phyloP scores from a whole-genome alignment of 2,113 vertebrate species.

The Ondatra zibethicus region DNA sequence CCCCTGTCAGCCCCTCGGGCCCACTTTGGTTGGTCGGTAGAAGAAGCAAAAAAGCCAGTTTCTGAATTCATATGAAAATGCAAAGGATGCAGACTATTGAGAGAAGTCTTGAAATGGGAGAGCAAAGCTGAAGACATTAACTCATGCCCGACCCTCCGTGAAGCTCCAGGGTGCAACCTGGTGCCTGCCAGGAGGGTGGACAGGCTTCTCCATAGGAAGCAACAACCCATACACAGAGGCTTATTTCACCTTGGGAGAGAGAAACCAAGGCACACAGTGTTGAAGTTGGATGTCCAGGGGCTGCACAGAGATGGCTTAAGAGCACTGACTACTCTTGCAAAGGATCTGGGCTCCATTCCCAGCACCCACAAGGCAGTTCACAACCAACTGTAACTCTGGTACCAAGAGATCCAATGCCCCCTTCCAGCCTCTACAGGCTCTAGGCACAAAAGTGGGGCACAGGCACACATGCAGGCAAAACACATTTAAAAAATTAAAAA shows the following conservation, averaged over 20 bases:
- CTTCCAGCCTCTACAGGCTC: background rate
- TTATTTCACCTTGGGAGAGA: conserved; percentile 31
- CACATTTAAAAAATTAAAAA: background rate
- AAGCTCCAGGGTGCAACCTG: background rate
- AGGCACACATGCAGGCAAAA: background rate
- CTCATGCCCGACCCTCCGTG: background rate
- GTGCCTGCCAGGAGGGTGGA: background rate
- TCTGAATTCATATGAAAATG: conserved; percentile 9
- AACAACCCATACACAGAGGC: background rate
- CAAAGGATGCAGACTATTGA: background rate
- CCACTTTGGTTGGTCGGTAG: background rate
- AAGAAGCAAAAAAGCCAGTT: background rate
- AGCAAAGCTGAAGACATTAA: background rate
- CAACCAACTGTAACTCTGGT: background rate
- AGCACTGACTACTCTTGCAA: no score
- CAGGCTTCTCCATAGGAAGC: background rate
- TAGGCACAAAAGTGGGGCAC: background rate
- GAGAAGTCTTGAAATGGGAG: conserved; percentile 44
- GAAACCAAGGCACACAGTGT: background rate
- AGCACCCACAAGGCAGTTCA: background rate
- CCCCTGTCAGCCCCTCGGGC: background rate
- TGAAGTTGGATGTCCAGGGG: background rate
- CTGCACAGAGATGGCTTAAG: background rate
- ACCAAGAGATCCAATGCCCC: background rate
- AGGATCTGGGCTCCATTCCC: background rate